Evolutionary conservation across 2,888 invertebrate genomes (phyloP), one percentile per base, ranked within the genome.

Genomic region (Chrysolina haemoptera): DNA sequence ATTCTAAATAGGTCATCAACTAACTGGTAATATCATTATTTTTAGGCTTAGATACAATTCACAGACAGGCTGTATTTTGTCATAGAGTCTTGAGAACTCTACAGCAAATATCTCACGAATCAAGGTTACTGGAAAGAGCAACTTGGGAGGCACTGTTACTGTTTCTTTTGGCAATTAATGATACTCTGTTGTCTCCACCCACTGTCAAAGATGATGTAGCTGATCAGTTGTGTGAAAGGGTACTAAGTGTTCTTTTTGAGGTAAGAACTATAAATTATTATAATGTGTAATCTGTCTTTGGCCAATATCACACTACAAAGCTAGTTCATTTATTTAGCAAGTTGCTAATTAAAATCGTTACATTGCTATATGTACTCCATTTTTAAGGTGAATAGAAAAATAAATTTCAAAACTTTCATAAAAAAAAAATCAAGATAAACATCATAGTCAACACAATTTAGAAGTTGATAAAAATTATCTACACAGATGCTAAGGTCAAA

Each of bases 221-320:
- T 6, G 98, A 98, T 86, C 97, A 98, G 86, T 90, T 98, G 62
- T 97, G 98, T 86, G 97, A 98, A 87, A 90, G 98, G 46, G 97
- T 98, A 68, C 90, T 98, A 6, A 96, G 96, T 80, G 98, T 98
- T 46, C 91, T 98, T 70, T 96, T 98, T 87, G 97, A 98, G 89
- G 93, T 96, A 68, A 76, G 67, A 59, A 14, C 27, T 59, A 55
- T 11, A 48, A 35, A 14, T 53, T 40, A 12, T 40, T 65, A 71
- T 71, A 9, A 27, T 27, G 27, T 27, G 1, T 27, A 5, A 27
- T n/a, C n/a, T n/a, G n/a, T n/a, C n/a, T n/a, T n/a, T n/a, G n/a
- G 46, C 5, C 27, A 27, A 3, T 27, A 5, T 27, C 27, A 27
- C 27, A 27, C 27, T 27, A 27, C 27, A 27, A 1, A 27, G 27